phyloP scores from a whole-genome alignment of 2,113 vertebrate genomes.

The Agapornis roseicollis region DNA sequence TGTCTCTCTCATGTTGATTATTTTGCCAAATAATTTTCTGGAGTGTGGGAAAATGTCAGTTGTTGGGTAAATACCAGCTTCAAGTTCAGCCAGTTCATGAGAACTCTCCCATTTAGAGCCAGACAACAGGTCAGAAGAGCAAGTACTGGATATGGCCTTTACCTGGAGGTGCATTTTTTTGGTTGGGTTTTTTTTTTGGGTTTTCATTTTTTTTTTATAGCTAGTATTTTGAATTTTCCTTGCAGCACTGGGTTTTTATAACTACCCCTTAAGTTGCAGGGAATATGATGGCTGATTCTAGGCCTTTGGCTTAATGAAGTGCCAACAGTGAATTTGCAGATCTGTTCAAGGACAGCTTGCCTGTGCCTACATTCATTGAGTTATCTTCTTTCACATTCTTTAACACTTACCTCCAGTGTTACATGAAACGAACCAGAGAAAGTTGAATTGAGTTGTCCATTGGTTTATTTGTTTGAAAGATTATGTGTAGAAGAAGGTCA shows the following conservation, averaged over 20 bases:
- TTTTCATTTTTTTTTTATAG: not conserved
- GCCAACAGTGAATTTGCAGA: not conserved
- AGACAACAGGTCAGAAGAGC: not conserved
- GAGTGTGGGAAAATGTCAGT: not conserved
- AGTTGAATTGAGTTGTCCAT: not conserved
- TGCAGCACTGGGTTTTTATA: not conserved
- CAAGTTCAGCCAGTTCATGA: not conserved
- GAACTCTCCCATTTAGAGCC: not conserved
- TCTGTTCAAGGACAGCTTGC: not conserved
- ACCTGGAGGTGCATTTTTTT: not conserved
- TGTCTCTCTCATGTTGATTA: not conserved
- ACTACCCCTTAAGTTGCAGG: not conserved
- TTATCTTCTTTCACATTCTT: not conserved
- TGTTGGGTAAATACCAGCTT: not conserved
- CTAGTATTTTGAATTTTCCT: not conserved
- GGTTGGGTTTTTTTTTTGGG: not conserved
- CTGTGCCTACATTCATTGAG: not conserved
- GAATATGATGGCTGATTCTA: not conserved
- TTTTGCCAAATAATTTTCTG: not conserved
- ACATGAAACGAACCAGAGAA: not conserved
- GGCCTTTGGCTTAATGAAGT: not conserved
- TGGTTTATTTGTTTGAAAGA: not conserved
- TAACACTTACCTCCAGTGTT: fast-evolving
- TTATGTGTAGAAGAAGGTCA: not conserved
- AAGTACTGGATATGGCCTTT: not conserved